A percentile compares a stretch with the other conserved stretches of the same genome.
These are phyloP conservation scores for Thamnaconus septentrionalis DNA, from an alignment of 2,113 vertebrate species.

Conservation along the genomic window DNA sequence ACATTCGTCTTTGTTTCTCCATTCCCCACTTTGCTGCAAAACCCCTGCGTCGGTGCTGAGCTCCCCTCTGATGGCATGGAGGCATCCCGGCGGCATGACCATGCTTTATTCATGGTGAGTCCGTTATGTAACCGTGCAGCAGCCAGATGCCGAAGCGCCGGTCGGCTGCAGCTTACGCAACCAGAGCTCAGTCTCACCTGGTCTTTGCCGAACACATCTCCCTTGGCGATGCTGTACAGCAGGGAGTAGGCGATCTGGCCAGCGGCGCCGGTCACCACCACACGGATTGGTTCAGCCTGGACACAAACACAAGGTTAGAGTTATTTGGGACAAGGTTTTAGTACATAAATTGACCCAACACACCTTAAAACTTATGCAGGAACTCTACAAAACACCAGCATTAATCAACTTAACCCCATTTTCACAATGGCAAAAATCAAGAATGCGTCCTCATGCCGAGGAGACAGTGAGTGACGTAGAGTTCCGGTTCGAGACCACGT, in stretches of 20 bases:
- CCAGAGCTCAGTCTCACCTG: conserved; percentile 77
- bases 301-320: conserved; percentile 18
- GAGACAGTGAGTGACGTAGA: no score
- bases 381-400: not conserved
- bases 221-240: conserved; percentile 95
- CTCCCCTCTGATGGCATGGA: not conserved
- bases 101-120: conserved; percentile 11
- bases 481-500: no score
- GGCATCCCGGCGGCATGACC: not conserved
- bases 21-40: no score
- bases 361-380: not conserved
- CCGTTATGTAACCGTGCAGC: conserved; percentile 31
- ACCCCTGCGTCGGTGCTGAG: no score
- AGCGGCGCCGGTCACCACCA: conserved; percentile 94
- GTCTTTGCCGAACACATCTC: conserved; percentile 95
- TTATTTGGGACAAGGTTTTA: no score
- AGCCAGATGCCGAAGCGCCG: not conserved
- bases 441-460: no score
- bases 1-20: no score
- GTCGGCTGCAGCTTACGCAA: conserved; percentile 27
- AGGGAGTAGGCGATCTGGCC: conserved; percentile 97
- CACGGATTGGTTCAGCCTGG: conserved; percentile 87
- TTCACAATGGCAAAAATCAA: not conserved
- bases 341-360: not conserved
- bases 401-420: not conserved